phyloP scores from a whole-genome alignment of 1,140 invertebrate genomes.

The Himalopsyche phryganea region DNA sequence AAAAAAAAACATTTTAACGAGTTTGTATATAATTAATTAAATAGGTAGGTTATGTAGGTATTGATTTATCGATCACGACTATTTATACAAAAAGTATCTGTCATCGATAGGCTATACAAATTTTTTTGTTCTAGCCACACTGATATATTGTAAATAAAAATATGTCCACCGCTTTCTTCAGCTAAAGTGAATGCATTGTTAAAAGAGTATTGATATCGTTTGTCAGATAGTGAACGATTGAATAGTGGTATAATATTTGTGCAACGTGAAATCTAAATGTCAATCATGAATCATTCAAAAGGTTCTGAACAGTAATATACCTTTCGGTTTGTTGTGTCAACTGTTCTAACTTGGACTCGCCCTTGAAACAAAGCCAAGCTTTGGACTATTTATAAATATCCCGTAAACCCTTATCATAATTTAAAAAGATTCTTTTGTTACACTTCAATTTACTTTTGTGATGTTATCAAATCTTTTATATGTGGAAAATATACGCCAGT shows the following conservation, averaged over 20 bases:
- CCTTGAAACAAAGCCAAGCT: constrained; percentile 25
- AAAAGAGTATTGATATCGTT: background rate
- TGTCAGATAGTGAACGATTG: background rate
- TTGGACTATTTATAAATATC: constrained; percentile 22
- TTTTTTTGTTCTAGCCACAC: too few relatives aligned
- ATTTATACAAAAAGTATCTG: too few relatives aligned
- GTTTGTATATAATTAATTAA: too few relatives aligned
- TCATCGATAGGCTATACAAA: too few relatives aligned
- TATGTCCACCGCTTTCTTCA: constrained; percentile 14
- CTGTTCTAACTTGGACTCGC: constrained; percentile 16
- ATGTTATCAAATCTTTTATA: constrained; percentile 51
- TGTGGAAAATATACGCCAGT: constrained; percentile 51
- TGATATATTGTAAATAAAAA: constrained; percentile 16
- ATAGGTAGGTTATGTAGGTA: too few relatives aligned
- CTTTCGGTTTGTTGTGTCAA: constrained; percentile 1
- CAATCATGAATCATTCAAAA: constrained; percentile 18
- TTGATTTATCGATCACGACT: too few relatives aligned
- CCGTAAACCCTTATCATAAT: background rate
- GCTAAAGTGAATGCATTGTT: background rate
- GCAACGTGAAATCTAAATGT: background rate
- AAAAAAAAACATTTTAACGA: too few relatives aligned
- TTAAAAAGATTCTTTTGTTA: constrained; percentile 7
- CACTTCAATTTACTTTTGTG: constrained; percentile 39
- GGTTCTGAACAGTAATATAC: constrained; percentile 16
- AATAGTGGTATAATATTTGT: constrained; percentile 1